Evolutionary conservation across 2,888 invertebrate species (phyloP), one percentile per base, ranked within the genome.

Genomic region (Petrophora chlorosata): DNA sequence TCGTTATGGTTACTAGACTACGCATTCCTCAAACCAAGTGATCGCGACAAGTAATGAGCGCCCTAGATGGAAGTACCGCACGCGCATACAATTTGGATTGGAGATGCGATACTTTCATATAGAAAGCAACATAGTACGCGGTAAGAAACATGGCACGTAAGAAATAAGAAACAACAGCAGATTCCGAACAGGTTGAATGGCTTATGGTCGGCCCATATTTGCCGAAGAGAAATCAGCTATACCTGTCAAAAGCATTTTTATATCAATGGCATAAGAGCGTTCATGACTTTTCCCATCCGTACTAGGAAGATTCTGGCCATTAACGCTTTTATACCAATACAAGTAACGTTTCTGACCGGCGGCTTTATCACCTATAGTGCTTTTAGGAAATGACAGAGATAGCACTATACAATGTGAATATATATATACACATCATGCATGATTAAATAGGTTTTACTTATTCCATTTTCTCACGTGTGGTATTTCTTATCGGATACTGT

Each of bases 21-120:
- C 59, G 10, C 19, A 19, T 62, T 61, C 69, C 63, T 68, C 65
- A 67, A 69, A 67, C 70, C 64, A 73, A 54, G 70, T 73, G 69
- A 72, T 72, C 73, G 67, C 70, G 66, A 70, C 57, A 69, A 73
- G 14, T 5, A 44, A 17, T 9, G 17, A 15, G 12, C 44, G 32
- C 14, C 25, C 19, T 3, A 32, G 25, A 74, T 69, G 7, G 30
- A 4, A 29, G 10, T 9, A 43, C 7, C 3, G 5, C 14, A 12
- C 8, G 10, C 9, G 8, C 30, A 5, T 3, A 13, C 3, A 28
- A 13, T 16, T n/a, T n/a, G n/a, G n/a, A n/a, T n/a, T 12, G 13
- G 14, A 14, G 12, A 9, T 26, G 22, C 43, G 34, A n/a, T 35
- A 22, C 10, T 28, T 34, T 10, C 22, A 19, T 43, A 22, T 13